Conservation (phyloP, 2,113 vertebrate species). For the Hyla sarda region DNA sequence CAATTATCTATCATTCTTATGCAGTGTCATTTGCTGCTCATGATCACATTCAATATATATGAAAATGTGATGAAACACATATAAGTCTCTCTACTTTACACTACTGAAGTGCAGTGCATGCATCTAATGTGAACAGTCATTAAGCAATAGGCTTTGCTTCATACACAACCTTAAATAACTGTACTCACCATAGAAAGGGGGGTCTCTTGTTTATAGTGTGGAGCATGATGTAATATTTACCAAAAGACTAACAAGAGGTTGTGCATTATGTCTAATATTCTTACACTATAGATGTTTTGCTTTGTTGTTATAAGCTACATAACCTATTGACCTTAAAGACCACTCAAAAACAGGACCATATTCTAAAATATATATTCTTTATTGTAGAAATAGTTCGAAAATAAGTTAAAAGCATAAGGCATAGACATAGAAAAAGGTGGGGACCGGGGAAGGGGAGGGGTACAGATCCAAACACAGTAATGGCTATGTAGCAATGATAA, state of each 20-base stretch:
- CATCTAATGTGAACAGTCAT: not conserved
- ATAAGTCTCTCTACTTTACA: not conserved
- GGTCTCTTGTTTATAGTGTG: not conserved
- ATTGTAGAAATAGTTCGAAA: too few relatives aligned
- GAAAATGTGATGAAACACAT: not conserved
- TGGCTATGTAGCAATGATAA: too few relatives aligned
- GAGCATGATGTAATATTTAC: conserved; percentile 7
- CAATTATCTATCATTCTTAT: not conserved
- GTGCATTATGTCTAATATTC: not conserved
- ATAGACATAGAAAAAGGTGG: too few relatives aligned
- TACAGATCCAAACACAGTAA: too few relatives aligned
- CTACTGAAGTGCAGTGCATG: not conserved
- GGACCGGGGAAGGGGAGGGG: too few relatives aligned
- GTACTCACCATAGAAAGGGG: too few relatives aligned
- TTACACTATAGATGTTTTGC: not conserved
- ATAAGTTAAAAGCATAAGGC: too few relatives aligned
- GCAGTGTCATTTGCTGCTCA: not conserved
- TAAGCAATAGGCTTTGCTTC: not conserved
- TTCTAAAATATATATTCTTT: too few relatives aligned
- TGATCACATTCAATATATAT: not conserved
- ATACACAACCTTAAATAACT: not conserved
- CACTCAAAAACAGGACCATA: too few relatives aligned
- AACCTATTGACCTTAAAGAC: too few relatives aligned
- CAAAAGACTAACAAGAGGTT: not conserved
- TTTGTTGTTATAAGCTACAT: not conserved